These are phyloP conservation scores for Parotia lawesii DNA, from an alignment of 2,113 vertebrate species.

Conservation along the genomic window DNA sequence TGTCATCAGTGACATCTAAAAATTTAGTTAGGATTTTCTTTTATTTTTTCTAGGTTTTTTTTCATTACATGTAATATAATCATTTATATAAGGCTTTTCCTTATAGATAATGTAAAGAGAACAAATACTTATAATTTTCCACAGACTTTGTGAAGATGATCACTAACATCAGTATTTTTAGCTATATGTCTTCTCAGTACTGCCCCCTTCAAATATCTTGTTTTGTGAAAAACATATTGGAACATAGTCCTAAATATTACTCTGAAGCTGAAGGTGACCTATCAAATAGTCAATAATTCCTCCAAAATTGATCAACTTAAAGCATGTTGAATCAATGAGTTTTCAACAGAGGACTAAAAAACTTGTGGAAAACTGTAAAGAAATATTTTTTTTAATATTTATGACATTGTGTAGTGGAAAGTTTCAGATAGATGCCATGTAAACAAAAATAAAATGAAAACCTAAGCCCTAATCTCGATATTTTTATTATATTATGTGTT, in stretches of 20 bases:
- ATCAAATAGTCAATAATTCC: neutral
- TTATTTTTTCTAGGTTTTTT: neutral
- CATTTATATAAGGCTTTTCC: neutral
- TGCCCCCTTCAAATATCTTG: fast-evolving
- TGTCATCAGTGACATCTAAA: neutral
- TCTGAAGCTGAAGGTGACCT: neutral
- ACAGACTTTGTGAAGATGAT: neutral
- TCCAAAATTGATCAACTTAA: neutral
- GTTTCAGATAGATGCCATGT: neutral
- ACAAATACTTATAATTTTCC: neutral
- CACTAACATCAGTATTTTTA: neutral
- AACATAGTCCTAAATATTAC: neutral
- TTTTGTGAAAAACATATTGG: neutral
- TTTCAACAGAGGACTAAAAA: neutral
- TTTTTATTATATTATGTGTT: neutral
- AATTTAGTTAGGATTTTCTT: no score
- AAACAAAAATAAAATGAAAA: neutral
- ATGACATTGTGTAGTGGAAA: neutral
- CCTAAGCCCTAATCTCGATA: fast-evolving
- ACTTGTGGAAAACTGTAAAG: neutral
- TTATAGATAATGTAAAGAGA: neutral
- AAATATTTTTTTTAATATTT: neutral
- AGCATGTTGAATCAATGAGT: neutral
- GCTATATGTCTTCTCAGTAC: neutral
- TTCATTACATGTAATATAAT: neutral